These are phyloP conservation scores for Furnarius figulus DNA, from an alignment of 2,113 vertebrate genomes.

Conservation along the genomic window DNA sequence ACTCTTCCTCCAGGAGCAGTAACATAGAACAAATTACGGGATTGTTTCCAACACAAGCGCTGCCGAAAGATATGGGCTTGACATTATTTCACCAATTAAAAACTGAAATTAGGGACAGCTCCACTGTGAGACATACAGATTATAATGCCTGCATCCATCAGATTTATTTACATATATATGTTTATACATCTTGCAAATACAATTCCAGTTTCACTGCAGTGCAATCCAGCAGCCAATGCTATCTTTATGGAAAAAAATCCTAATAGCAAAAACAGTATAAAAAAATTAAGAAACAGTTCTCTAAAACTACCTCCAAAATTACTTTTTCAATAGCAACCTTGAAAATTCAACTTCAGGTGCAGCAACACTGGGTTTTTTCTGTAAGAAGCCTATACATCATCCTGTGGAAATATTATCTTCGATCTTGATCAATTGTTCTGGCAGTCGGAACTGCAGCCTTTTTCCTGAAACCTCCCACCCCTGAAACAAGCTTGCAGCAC, in stretches of 20 bases:
- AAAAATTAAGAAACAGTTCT: not conserved
- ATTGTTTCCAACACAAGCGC: not conserved
- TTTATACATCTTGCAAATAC: not conserved
- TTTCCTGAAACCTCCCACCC: not conserved
- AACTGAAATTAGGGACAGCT: not conserved
- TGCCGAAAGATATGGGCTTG: not conserved
- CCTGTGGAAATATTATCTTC: not conserved
- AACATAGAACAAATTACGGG: not conserved
- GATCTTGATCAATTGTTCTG: not conserved
- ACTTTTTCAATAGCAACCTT: not conserved
- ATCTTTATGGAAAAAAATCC: accelerated
- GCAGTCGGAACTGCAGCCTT: not conserved
- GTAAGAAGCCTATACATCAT: not conserved
- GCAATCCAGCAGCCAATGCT: not conserved
- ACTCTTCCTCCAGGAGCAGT: not conserved
- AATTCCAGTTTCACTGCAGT: not conserved
- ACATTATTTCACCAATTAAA: not conserved
- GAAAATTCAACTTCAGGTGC: not conserved
- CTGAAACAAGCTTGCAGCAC: not conserved
- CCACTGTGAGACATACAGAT: not conserved
- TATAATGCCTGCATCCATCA: not conserved
- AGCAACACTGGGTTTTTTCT: not conserved
- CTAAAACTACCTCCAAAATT: not conserved
- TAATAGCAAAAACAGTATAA: not conserved
- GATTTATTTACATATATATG: not conserved